A percentile compares a stretch with the other conserved stretches of the same genome.
These are phyloP conservation scores for Aldabrachelys gigantea DNA, from an alignment of 2,113 vertebrate genomes.

Conservation along the genomic window DNA sequence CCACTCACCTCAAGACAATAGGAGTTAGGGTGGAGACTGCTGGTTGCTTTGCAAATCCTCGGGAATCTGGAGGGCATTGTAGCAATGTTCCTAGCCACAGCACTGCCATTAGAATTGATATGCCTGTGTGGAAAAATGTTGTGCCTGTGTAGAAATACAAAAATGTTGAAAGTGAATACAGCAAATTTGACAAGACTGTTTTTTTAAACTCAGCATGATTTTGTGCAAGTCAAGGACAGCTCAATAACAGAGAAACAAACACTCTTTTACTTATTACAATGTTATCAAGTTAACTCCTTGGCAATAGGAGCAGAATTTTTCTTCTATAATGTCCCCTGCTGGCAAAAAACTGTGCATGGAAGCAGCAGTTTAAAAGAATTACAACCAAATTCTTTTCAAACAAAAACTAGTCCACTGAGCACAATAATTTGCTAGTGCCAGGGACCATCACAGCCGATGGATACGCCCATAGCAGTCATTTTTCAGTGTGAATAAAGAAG, in stretches of 20 bases:
- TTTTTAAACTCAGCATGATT: background rate
- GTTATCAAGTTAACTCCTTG: slow-evolving; percentile 39
- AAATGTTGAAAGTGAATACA: background rate
- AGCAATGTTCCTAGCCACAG: background rate
- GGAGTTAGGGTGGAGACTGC: background rate
- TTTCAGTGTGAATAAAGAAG: background rate
- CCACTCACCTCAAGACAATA: background rate
- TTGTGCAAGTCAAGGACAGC: background rate
- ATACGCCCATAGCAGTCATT: background rate
- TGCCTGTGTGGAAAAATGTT: background rate
- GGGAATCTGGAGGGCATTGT: background rate
- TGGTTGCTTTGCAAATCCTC: background rate
- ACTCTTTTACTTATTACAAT: slow-evolving; percentile 7
- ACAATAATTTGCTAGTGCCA: background rate
- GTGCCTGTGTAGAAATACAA: background rate
- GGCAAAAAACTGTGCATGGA: slow-evolving; percentile 47
- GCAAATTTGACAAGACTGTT: background rate
- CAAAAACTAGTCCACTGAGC: background rate
- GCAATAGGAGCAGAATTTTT: slow-evolving; percentile 38
- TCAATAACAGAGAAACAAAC: background rate
- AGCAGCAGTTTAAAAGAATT: background rate
- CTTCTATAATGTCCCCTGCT: background rate
- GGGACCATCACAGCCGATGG: background rate
- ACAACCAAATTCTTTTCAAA: slow-evolving; percentile 22
- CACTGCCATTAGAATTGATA: background rate